Conservation (phyloP, 2,888 invertebrate species). For the Caenorhabditis sulstoni region DNA sequence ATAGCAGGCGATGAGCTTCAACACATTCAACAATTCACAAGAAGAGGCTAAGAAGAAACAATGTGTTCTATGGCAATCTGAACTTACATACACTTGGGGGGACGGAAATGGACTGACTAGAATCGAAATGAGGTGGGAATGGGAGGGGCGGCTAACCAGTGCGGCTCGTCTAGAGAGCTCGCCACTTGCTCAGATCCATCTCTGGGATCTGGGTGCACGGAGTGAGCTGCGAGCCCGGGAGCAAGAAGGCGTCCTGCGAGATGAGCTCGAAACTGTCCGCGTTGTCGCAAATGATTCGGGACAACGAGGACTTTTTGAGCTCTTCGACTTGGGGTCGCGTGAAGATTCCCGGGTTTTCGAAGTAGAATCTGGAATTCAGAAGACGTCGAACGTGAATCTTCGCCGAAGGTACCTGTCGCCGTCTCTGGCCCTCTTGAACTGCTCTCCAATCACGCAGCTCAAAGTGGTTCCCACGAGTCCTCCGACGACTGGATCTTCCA, state of each 20-base stretch:
- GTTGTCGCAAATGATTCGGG: conserved; percentile 92
- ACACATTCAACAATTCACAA: conserved; percentile 16
- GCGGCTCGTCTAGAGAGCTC: conserved; percentile 60
- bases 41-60: not conserved
- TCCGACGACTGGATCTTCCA: conserved; percentile 82
- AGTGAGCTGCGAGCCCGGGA: conserved; percentile 70
- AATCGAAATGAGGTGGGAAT: conserved; percentile 32
- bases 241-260: conserved; percentile 70
- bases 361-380: conserved; percentile 81
- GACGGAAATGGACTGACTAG: conserved; percentile 38
- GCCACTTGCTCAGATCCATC: conserved; percentile 78
- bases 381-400: not conserved
- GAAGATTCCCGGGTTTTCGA: conserved; percentile 81
- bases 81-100: conserved; percentile 43
- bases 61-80: conserved; percentile 46
- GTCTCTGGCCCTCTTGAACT: conserved; percentile 82
- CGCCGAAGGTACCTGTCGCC: conserved; percentile 83
- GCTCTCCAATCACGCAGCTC: conserved; percentile 82
- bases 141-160: not conserved
- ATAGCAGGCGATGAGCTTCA: conserved; percentile 1
- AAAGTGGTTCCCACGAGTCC: conserved; percentile 83
- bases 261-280: conserved; percentile 70
- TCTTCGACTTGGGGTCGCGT: conserved; percentile 86
- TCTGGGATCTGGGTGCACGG: conserved; percentile 74
- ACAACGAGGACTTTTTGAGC: conserved; percentile 89